Conservation (phyloP, 1,140 invertebrate genomes). For the Drosophila santomea region DNA sequence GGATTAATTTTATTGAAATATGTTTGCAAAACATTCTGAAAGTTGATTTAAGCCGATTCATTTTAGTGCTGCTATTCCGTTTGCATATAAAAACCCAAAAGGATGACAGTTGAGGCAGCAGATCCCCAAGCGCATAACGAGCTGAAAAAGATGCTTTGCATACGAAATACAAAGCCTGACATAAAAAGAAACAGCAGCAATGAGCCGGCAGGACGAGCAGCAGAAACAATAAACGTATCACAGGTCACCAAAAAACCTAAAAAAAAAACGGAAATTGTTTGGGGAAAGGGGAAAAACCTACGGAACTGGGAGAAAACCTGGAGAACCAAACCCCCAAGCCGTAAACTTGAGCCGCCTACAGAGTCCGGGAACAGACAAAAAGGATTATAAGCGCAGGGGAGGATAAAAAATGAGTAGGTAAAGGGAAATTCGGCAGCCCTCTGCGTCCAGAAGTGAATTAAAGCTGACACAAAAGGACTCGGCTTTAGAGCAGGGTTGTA, state of each 20-base stretch:
- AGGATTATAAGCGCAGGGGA: conserved; percentile 64
- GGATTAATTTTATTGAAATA: conserved; percentile 29
- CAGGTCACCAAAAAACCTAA: conserved; percentile 47
- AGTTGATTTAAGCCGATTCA: conserved; percentile 35
- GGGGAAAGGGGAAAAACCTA: conserved; percentile 30
- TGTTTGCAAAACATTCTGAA: conserved; percentile 2
- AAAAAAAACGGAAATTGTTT: background rate
- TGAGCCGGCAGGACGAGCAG: conserved; percentile 8
- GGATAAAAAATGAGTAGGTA: conserved; percentile 36
- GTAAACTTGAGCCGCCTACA: conserved; percentile 62
- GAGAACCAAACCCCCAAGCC: conserved; percentile 24
- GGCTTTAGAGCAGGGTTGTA: background rate
- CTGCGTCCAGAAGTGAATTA: conserved; percentile 51
- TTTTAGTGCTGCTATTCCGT: conserved; percentile 1
- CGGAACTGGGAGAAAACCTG: conserved; percentile 30
- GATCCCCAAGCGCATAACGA: conserved; percentile 57
- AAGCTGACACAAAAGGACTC: conserved; percentile 45
- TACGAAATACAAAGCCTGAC: conserved; percentile 47
- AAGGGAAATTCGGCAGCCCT: conserved; percentile 37
- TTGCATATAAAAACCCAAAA: conserved; percentile 15
- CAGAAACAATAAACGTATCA: conserved; percentile 65
- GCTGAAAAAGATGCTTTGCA: conserved; percentile 56
- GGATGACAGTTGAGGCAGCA: conserved; percentile 26
- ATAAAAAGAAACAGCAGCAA: conserved; percentile 32
- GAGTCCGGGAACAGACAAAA: conserved; percentile 47